Percentiles rank a stretch among this genome's conserved stretches.
Conservation (phyloP, 2,113 vertebrate species). For the Eurystomus gularis region DNA sequence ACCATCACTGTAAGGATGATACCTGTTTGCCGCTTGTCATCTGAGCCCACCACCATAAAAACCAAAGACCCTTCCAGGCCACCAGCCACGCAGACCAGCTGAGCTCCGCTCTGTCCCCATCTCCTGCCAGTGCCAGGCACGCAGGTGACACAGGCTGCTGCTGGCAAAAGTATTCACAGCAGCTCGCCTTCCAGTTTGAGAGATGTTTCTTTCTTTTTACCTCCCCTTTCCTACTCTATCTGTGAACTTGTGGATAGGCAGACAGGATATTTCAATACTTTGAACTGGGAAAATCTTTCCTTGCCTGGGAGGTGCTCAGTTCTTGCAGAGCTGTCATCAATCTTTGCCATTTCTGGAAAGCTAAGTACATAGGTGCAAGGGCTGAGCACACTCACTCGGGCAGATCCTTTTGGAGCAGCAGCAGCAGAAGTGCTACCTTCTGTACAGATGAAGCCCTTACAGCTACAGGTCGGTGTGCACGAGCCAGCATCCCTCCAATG, state of each 20-base stretch:
- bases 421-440: background rate
- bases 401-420: background rate
- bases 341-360: background rate
- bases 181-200: background rate
- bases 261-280: background rate
- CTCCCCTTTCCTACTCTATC: background rate
- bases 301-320: background rate
- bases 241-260: background rate
- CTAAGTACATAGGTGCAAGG: background rate
- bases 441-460: background rate
- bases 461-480: rapidly evolving
- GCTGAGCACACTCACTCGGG: background rate
- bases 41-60: background rate
- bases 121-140: background rate
- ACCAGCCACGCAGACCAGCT: background rate
- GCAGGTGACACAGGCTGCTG: background rate
- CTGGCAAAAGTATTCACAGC: background rate
- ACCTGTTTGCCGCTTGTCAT: background rate
- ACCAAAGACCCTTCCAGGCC: background rate
- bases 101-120: background rate
- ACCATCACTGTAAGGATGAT: background rate
- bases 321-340: background rate
- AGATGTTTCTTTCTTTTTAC: background rate
- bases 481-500: background rate
- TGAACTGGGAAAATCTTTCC: background rate